A percentile compares a stretch with the other conserved stretches of the same genome.
Evolutionary conservation across 2,888 invertebrate genomes (phyloP).

Genomic region (Spilarctia lutea): DNA sequence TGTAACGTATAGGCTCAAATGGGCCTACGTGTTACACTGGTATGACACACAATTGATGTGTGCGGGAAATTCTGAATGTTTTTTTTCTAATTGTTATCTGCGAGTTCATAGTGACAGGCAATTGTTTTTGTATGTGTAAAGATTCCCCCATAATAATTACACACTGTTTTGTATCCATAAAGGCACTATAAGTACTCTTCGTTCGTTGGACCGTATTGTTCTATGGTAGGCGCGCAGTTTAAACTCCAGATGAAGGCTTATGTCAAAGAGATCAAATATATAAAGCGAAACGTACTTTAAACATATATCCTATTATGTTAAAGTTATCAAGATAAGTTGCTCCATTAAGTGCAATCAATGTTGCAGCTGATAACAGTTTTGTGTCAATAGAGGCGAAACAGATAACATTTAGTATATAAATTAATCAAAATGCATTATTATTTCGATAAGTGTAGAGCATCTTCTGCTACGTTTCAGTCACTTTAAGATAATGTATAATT

Average conservation of each 20-base stretch:
- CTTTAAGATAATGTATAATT: not conserved
- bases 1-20: too few species aligned
- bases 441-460: conserved; percentile 22
- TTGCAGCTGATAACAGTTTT: conserved; percentile 56
- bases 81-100: too few species aligned
- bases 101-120: too few species aligned
- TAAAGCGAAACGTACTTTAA: not conserved
- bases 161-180: too few species aligned
- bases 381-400: conserved; percentile 63
- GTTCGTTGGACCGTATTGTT: too few species aligned
- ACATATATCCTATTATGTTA: not conserved
- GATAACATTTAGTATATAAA: conserved; percentile 62
- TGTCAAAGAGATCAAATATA: not conserved
- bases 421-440: conserved; percentile 56
- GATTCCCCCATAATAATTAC: too few species aligned
- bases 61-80: too few species aligned
- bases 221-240: not conserved
- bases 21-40: too few species aligned
- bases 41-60: too few species aligned
- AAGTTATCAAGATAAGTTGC: conserved; percentile 36
- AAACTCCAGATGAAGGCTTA: not conserved
- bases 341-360: conserved; percentile 52
- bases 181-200: too few species aligned
- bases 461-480: not conserved
- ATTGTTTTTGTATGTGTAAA: too few species aligned